Evolutionary conservation across 2,797 vertebrate genomes (phyloP), one percentile per base, ranked within the genome.

Genomic region (Lindbergichthys nudifrons): DNA sequence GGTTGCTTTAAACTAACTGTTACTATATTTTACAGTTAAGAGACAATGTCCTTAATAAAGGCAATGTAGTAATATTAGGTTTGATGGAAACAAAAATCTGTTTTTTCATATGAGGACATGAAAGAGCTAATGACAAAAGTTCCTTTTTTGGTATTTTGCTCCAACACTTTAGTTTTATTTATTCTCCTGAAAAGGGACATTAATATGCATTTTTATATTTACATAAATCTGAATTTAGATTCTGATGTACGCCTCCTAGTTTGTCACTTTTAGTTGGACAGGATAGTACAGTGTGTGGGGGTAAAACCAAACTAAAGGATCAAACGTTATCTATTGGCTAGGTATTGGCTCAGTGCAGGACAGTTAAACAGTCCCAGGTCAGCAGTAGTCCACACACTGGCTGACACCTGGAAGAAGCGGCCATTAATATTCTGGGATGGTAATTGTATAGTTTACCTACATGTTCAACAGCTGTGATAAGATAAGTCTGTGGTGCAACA

Each of bases 261-360:
- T n/a, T 73, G 62, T 61, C 76, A 73, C 52, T 21, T 15, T 18
- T 45, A 23, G 23, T 9, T 48, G 46, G 23, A 15, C 3, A 43
- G 39, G 67, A 75, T 53, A 59, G 65, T 70, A 70, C 73, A 65
- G 74, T 80, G 83, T 74, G 53, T 26, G 70, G 80, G 76, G 80
- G 80, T 79, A 80, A 76, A 84, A 73, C 88, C 51, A 65, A 75
- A 70, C 70, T 75, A 77, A 88, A 87, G 80, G 10, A 74, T 14
- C 79, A 79, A 10, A 77, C 68, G 6, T 41, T 77, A 73, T 65
- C 70, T 15, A 12, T 54, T 53, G 42, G n/a, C 12, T 32, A 10
- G 23, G 10, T 48, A 47, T 7, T 39, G 16, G 15, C 16, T 65
- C 43, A 57, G 30, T n/a, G 43, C 32, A 11, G 13, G 21, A 26